Evolutionary conservation across 2,888 invertebrate species (phyloP).

Genomic region (Dynastes tityus): DNA sequence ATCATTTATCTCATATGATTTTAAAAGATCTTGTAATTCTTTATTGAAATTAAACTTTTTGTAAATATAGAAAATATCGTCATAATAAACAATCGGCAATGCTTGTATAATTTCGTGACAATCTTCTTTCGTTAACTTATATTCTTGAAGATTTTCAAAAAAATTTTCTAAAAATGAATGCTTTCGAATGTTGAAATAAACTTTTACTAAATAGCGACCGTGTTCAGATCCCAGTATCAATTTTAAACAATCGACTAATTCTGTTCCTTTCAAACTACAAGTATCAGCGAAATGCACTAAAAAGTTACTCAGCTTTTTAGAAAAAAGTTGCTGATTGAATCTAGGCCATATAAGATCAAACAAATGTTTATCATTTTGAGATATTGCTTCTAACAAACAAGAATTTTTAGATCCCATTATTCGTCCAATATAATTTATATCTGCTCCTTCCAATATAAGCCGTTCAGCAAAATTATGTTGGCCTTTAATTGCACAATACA

Average conservation of each 20-base stretch:
- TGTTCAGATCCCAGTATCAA: background rate
- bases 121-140: constrained; percentile 13
- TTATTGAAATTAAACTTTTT: constrained; percentile 28
- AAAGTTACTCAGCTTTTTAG: background rate
- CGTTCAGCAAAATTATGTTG: constrained; percentile 12
- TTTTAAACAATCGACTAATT: constrained; percentile 24
- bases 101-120: constrained; percentile 15
- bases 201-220: background rate
- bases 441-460: constrained; percentile 16
- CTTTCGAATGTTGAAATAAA: background rate
- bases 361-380: background rate
- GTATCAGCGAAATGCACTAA: constrained; percentile 6
- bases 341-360: constrained; percentile 32
- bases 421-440: constrained; percentile 20
- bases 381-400: constrained; percentile 19
- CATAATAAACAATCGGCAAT: constrained; percentile 24
- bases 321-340: constrained; percentile 19
- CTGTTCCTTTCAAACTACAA: constrained; percentile 21
- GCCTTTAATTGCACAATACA: constrained; percentile 29
- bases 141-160: constrained; percentile 17
- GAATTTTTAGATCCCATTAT: background rate
- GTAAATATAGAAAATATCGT: constrained; percentile 29
- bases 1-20: background rate
- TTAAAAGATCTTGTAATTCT: constrained; percentile 19
- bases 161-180: constrained; percentile 10